phyloP scores from a whole-genome alignment of 2,888 invertebrate genomes.

The Calameuta idolon region DNA sequence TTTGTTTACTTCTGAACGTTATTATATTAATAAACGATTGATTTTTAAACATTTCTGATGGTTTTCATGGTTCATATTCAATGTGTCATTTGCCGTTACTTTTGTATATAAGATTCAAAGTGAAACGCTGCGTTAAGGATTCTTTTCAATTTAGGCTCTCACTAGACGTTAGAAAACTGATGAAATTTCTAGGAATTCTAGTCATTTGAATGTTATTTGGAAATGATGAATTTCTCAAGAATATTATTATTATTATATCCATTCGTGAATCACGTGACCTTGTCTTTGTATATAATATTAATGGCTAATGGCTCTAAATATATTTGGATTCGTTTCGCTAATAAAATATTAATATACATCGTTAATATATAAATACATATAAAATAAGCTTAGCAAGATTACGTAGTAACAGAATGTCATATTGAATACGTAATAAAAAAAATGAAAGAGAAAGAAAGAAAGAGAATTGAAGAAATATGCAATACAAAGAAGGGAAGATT shows the following conservation, averaged over 20 bases:
- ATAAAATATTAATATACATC: background rate
- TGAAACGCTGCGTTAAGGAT: background rate
- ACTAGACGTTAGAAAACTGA: background rate
- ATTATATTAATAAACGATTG: background rate
- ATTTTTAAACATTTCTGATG: background rate
- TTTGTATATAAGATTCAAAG: background rate
- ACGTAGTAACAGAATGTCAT: background rate
- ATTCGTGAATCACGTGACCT: background rate
- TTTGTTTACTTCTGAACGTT: background rate
- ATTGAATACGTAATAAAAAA: background rate
- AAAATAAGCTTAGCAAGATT: background rate
- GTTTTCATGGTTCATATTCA: background rate
- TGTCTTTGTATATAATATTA: background rate
- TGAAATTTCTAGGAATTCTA: background rate
- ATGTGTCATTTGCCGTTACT: background rate
- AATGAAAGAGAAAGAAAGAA: no score
- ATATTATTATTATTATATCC: background rate
- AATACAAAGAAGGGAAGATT: no score
- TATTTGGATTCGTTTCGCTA: background rate
- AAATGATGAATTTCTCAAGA: background rate
- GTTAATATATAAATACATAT: background rate
- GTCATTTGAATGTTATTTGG: background rate
- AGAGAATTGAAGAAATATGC: background rate
- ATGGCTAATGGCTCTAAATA: background rate
- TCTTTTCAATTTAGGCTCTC: background rate